These are phyloP conservation scores for Pyrgilauda ruficollis DNA, from an alignment of 2,113 vertebrate species.

Conservation along the genomic window DNA sequence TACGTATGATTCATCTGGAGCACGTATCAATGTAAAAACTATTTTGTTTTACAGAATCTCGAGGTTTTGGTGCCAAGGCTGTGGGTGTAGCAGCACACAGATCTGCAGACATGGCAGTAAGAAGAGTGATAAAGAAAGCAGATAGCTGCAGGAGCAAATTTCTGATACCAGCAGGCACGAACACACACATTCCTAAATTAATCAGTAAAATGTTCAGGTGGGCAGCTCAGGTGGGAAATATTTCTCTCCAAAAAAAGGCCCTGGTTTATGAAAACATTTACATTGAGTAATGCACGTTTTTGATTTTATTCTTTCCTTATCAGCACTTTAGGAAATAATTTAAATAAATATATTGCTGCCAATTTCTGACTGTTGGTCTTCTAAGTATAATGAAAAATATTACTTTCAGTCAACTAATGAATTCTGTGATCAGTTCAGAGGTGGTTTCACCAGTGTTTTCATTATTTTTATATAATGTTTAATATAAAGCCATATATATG, in stretches of 20 bases:
- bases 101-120: neutral
- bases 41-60: neutral
- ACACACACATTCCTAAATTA: neutral
- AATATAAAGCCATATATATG: neutral
- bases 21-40: rapidly evolving
- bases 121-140: neutral
- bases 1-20: rapidly evolving
- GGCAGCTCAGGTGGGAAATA: neutral
- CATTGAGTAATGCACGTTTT: neutral
- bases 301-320: neutral
- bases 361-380: neutral
- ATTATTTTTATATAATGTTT: neutral
- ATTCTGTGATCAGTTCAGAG: neutral
- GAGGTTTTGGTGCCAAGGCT: neutral
- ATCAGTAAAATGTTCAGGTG: neutral
- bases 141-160: neutral
- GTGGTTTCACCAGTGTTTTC: neutral
- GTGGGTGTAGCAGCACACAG: neutral
- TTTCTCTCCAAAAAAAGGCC: neutral
- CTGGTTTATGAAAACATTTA: neutral
- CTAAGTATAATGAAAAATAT: neutral
- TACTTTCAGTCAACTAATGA: neutral
- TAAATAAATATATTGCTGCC: neutral
- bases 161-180: neutral
- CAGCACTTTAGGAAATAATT: neutral